These are phyloP conservation scores for Helostoma temminkii DNA, from an alignment of 2,797 vertebrate genomes.

Conservation along the genomic window DNA sequence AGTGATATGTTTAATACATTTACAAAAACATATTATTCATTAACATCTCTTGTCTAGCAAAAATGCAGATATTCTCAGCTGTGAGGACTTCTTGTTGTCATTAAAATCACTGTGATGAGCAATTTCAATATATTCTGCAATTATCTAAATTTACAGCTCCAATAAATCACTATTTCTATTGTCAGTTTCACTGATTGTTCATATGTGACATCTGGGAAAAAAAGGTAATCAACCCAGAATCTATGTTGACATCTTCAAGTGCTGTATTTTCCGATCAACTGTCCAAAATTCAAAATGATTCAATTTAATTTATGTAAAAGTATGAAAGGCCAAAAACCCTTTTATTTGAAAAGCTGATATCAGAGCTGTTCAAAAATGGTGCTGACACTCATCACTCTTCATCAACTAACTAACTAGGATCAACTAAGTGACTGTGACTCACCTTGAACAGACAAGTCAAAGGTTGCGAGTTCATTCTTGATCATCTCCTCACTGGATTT, in stretches of 20 bases:
- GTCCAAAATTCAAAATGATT: too few species aligned
- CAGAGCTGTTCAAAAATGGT: not conserved
- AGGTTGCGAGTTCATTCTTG: constrained; percentile 95
- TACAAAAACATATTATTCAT: too few species aligned
- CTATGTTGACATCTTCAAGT: too few species aligned
- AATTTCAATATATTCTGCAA: not conserved
- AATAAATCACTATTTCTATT: not conserved
- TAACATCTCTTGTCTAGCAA: not conserved
- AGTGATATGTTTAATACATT: too few species aligned
- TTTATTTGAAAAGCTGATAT: not conserved
- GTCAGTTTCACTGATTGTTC: not conserved
- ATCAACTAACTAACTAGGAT: not conserved
- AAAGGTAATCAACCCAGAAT: too few species aligned
- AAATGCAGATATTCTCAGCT: too few species aligned
- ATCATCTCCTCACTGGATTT: constrained; percentile 99
- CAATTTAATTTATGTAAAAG: too few species aligned
- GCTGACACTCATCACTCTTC: not conserved
- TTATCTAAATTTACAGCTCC: not conserved
- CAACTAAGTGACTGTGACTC: constrained; percentile 61
- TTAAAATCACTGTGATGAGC: not conserved
- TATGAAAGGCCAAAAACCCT: too few species aligned
- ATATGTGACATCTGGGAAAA: too few species aligned
- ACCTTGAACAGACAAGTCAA: constrained; percentile 98
- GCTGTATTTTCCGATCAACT: too few species aligned
- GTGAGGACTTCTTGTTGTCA: too few species aligned